Evolutionary conservation across 2,113 vertebrate species (phyloP).

Genomic region (Limanda limanda): DNA sequence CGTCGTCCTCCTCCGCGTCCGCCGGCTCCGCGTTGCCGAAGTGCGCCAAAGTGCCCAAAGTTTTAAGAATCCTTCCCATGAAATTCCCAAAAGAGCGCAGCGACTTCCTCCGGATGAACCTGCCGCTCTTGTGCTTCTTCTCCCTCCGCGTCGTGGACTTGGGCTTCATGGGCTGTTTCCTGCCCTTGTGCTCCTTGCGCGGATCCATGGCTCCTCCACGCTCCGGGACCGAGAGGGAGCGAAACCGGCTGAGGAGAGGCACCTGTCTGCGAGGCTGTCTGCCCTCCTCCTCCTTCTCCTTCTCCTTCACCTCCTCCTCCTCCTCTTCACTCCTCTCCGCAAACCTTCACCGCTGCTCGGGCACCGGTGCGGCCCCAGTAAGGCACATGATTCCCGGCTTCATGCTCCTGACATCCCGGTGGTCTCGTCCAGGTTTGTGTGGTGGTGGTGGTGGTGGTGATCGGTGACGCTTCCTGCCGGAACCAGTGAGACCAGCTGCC

Average conservation of each 20-base stretch:
- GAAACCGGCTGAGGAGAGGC: slow-evolving; percentile 57
- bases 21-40: slow-evolving; percentile 74
- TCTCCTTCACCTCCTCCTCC: slow-evolving; percentile 2
- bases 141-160: slow-evolving; percentile 75
- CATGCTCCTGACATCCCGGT: slow-evolving; percentile 45
- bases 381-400: slow-evolving; percentile 63
- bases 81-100: slow-evolving; percentile 86
- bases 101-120: slow-evolving; percentile 77
- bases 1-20: slow-evolving; percentile 84
- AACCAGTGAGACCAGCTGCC: slow-evolving; percentile 9
- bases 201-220: slow-evolving; percentile 73
- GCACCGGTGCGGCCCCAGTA: slow-evolving; percentile 50
- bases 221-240: slow-evolving; percentile 31
- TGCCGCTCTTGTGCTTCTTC: slow-evolving; percentile 72
- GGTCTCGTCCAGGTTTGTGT: slow-evolving; percentile 10
- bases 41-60: slow-evolving; percentile 85
- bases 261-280: slow-evolving; percentile 80
- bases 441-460: not conserved
- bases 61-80: slow-evolving; percentile 85
- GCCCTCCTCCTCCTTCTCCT: slow-evolving; percentile 47
- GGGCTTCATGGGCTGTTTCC: slow-evolving; percentile 72
- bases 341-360: slow-evolving; percentile 47
- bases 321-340: slow-evolving; percentile 9
- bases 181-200: slow-evolving; percentile 72
- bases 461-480: slow-evolving; percentile 6